A percentile compares a stretch with the other conserved stretches of the same genome.
Evolutionary conservation across 2,113 vertebrate genomes (phyloP).

Genomic region (Gila orcuttii): DNA sequence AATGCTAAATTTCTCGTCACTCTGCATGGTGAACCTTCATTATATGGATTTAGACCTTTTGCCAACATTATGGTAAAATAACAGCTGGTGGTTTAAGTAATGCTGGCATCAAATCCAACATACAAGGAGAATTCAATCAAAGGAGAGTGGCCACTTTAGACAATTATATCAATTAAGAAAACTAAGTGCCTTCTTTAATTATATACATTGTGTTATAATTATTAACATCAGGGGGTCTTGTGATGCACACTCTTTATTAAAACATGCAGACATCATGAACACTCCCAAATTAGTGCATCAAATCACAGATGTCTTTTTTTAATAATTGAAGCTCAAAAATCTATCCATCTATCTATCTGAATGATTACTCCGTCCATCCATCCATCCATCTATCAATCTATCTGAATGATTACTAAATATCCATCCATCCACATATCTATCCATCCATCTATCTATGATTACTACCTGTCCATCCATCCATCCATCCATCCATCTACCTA

Average conservation of each 20-base stretch:
- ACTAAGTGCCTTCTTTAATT: not conserved
- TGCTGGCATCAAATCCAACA: not conserved
- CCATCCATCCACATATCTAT: not conserved
- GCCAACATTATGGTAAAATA: conserved; percentile 5
- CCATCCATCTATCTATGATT: not conserved
- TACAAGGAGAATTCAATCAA: not conserved
- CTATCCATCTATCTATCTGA: not conserved
- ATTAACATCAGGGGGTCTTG: not conserved
- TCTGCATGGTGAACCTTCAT: not conserved
- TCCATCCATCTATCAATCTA: not conserved
- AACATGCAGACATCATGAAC: not conserved
- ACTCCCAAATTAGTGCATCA: not conserved
- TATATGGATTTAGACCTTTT: not conserved
- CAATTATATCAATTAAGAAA: not conserved
- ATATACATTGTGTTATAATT: not conserved
- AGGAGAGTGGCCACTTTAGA: not conserved
- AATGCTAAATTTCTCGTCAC: not conserved
- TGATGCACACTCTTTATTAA: not conserved
- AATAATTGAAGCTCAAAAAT: not conserved
- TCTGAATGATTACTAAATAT: too few species aligned
- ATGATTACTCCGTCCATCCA: not conserved
- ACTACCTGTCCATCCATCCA: not conserved
- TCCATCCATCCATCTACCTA: not conserved
- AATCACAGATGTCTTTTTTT: not conserved
- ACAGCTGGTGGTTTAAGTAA: conserved; percentile 13